Evolutionary conservation across 2,888 invertebrate genomes (phyloP), one percentile per base, ranked within the genome.

Genomic region (Luperina testacea): DNA sequence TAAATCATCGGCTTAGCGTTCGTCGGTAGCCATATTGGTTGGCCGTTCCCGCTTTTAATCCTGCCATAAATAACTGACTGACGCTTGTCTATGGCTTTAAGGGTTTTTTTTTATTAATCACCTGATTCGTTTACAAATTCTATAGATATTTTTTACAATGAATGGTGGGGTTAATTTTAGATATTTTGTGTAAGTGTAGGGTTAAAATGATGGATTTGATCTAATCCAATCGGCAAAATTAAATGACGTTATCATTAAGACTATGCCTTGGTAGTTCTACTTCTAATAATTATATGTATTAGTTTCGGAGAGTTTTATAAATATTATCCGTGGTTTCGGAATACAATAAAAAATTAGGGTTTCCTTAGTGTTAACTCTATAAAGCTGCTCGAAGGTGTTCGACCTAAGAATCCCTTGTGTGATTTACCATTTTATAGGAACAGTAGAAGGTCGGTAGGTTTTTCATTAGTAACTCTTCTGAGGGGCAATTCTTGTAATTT

Each of bases 1-100:
- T 95, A 95, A 95, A 95, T 95, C 95, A 95, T 93, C 92, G 93
- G 94, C 93, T 95, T 94, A 95, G 92, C 91, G 90, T 75, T 85
- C 87, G 87, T 88, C 87, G 89, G 91, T 90, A 85, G 94, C 94
- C 93, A 93, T 95, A 94, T 94, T 94, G 94, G 94, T 90, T 90
- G 86, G 85, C 82, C 91, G 91, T 90, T 90, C 88, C 92, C 92
- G 92, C 91, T 91, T 89, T 90, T 95, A 95, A 95, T 94, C 95
- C 95, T 85, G 89, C 93, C 91, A 95, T 95, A 95, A 95, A 95
- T 95, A 93, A 94, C 93, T 90, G 92, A 92, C 91, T 92, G 91
- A 92, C 94, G 91, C 91, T 94, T 93, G 91, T 94, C 93, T 94
- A 92, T 93, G 92, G 92, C 89, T 89, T 42, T 85, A 87, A 90